phyloP scores from a whole-genome alignment of 2,888 invertebrate species.

The Flexamia atlantica region DNA sequence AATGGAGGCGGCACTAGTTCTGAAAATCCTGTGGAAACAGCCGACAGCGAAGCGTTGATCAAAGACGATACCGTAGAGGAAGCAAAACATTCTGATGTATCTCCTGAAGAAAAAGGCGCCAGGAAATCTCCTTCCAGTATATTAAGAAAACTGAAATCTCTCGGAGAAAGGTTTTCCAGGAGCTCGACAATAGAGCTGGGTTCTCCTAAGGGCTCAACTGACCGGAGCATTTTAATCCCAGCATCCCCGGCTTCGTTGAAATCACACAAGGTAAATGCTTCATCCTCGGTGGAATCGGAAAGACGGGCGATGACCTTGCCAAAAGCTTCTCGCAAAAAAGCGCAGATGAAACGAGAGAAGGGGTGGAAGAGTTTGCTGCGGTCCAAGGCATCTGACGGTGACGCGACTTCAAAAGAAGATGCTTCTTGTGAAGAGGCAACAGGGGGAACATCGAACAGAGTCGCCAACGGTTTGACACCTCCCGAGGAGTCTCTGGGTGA shows the following conservation, averaged over 20 bases:
- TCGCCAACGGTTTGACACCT: constrained; percentile 63
- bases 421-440: constrained; percentile 31
- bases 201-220: constrained; percentile 61
- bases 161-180: constrained; percentile 62
- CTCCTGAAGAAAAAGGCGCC: constrained; percentile 59
- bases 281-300: constrained; percentile 55
- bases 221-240: constrained; percentile 56
- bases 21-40: constrained; percentile 23
- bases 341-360: constrained; percentile 55
- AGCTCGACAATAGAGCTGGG: constrained; percentile 61
- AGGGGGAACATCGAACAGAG: constrained; percentile 42
- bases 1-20: constrained; percentile 56
- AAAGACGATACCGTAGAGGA: constrained; percentile 43
- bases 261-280: constrained; percentile 59
- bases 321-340: constrained; percentile 61
- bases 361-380: constrained; percentile 62
- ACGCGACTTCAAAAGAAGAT: constrained; percentile 51
- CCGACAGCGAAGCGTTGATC: constrained; percentile 16
- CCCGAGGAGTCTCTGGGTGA: constrained; percentile 62
- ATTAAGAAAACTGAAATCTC: constrained; percentile 60
- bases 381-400: constrained; percentile 59
- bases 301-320: constrained; percentile 64
- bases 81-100: constrained; percentile 31
- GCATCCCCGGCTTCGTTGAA: constrained; percentile 64
- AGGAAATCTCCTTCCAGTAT: constrained; percentile 64